Percentiles rank a stretch among this genome's conserved stretches.
Conservation (phyloP, 2,113 vertebrate species). For the Ochotona curzoniae region DNA sequence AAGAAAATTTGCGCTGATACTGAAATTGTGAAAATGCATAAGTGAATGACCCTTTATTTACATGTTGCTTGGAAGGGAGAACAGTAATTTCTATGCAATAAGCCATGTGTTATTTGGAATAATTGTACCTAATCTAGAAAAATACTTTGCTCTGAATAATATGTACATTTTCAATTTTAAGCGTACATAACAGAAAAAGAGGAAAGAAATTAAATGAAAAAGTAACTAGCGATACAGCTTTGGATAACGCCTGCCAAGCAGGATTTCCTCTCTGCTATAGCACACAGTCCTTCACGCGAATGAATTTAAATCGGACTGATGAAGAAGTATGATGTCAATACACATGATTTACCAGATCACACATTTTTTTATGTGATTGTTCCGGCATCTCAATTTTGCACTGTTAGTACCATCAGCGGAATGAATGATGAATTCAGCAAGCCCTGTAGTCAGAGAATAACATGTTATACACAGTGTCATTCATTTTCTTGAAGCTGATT, state of each 20-base stretch:
- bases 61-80: background rate
- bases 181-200: background rate
- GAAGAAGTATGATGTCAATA: background rate
- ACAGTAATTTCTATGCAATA: background rate
- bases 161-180: background rate
- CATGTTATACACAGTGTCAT: fast-evolving
- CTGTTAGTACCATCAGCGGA: background rate
- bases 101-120: background rate
- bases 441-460: background rate
- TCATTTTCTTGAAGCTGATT: too few species aligned
- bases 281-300: background rate
- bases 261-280: background rate
- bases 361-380: background rate
- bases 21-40: background rate
- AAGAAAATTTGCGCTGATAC: background rate
- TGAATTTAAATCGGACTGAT: background rate
- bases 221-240: background rate
- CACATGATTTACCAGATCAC: background rate
- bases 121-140: background rate
- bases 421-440: background rate
- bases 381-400: background rate
- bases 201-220: background rate
- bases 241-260: background rate
- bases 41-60: background rate
- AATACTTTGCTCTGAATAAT: background rate